Evolutionary conservation across 2,888 invertebrate species (phyloP).

Genomic region (Ametastegia equiseti): DNA sequence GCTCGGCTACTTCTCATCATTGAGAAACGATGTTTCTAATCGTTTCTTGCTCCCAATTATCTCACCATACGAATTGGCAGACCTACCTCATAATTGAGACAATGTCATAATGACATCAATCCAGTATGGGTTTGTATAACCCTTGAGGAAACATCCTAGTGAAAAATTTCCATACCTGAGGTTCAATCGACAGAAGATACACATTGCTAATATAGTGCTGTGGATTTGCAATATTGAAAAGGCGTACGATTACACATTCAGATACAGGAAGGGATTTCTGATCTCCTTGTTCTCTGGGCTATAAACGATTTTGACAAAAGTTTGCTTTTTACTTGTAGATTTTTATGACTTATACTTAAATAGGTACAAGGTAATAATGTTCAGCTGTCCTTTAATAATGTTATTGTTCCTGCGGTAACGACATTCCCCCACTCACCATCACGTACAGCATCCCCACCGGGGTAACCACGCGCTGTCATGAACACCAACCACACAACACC

Average conservation of each 20-base stretch:
- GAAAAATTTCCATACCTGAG: no score
- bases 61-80: neutral
- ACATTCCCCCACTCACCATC: neutral
- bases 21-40: neutral
- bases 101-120: neutral
- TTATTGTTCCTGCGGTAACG: conserved; percentile 31
- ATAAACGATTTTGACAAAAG: neutral
- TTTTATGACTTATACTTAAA: neutral
- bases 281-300: neutral
- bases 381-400: conserved; percentile 32
- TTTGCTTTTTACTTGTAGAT: neutral
- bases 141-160: no score
- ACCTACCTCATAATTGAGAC: neutral
- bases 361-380: neutral
- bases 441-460: conserved; percentile 9
- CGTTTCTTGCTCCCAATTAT: neutral
- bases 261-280: neutral
- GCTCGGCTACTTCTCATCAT: conserved; percentile 18
- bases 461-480: conserved; percentile 33
- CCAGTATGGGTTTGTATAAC: no score
- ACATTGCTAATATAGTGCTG: no score
- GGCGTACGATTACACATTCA: no score
- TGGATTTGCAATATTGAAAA: no score
- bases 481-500: conserved; percentile 35
- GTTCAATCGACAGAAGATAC: no score